phyloP scores from a whole-genome alignment of 2,888 invertebrate genomes.

The Muschampia plurimacula region DNA sequence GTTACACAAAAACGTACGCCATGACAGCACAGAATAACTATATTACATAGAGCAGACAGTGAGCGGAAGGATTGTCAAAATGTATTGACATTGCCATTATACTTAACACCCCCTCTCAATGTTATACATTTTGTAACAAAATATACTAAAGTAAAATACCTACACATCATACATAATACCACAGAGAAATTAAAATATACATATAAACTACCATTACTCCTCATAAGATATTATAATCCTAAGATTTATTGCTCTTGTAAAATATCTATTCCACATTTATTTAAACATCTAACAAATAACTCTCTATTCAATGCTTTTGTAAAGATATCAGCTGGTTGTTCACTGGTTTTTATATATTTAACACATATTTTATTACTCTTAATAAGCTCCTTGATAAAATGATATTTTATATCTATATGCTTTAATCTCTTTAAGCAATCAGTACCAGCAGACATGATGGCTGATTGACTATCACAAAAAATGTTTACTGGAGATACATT shows the following conservation, averaged over 20 bases:
- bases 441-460: conserved; percentile 37
- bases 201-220: too few species aligned
- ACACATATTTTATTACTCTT: conserved; percentile 34
- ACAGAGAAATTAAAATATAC: too few species aligned
- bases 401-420: conserved; percentile 39
- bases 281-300: conserved; percentile 1
- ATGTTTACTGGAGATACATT: conserved; percentile 33
- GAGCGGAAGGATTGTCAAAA: background rate
- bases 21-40: too few species aligned
- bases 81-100: conserved; percentile 12
- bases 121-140: conserved; percentile 10
- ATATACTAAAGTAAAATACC: background rate
- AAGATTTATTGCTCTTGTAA: background rate
- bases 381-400: conserved; percentile 41
- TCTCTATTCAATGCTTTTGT: conserved; percentile 40
- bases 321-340: conserved; percentile 43
- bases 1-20: too few species aligned
- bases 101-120: conserved; percentile 11
- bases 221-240: background rate
- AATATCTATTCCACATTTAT: background rate
- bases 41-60: too few species aligned
- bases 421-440: conserved; percentile 37
- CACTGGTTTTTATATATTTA: conserved; percentile 40
- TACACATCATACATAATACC: too few species aligned
- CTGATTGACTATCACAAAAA: conserved; percentile 41